Conservation (phyloP, 92 coral and sea anemone genomes). For the Parazoanthus darwini region DNA sequence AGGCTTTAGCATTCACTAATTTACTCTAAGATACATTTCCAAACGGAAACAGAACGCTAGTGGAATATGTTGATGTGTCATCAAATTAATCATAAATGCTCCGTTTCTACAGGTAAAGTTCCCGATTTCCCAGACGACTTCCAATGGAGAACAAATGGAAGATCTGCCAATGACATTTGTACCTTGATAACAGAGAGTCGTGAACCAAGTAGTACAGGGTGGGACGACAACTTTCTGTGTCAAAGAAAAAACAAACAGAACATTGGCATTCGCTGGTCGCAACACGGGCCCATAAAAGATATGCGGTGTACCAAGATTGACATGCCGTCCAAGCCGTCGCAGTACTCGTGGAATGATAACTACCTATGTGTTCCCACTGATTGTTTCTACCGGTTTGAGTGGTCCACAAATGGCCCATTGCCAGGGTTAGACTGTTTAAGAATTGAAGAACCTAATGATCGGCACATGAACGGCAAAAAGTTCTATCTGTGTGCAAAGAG, state of each 20-base stretch:
- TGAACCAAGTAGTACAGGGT: constrained; percentile 59
- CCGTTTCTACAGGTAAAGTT: constrained; percentile 38
- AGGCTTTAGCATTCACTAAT: too few species aligned
- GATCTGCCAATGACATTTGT: constrained; percentile 45
- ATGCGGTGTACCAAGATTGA: constrained; percentile 31
- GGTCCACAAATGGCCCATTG: constrained; percentile 60
- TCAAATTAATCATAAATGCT: background rate
- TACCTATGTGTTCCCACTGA: constrained; percentile 74
- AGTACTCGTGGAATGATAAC: constrained; percentile 56
- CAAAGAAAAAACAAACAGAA: constrained; percentile 67
- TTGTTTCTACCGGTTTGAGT: constrained; percentile 69
- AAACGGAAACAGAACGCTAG: background rate
- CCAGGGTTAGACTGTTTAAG: constrained; percentile 50
- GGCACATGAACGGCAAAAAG: constrained; percentile 38
- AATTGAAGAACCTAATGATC: constrained; percentile 71
- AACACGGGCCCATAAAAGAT: constrained; percentile 38
- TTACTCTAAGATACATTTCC: too few species aligned
- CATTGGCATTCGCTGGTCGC: constrained; percentile 68
- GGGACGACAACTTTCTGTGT: constrained; percentile 70
- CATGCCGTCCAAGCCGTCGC: constrained; percentile 23
- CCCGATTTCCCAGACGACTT: constrained; percentile 90
- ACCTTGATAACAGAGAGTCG: constrained; percentile 47
- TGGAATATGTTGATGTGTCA: background rate
- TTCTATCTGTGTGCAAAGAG: constrained; percentile 72
- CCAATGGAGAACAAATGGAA: constrained; percentile 58